A percentile compares a stretch with the other conserved stretches of the same genome.
phyloP scores from a whole-genome alignment of 2,113 vertebrate species.

The Ardeotis arabs region DNA sequence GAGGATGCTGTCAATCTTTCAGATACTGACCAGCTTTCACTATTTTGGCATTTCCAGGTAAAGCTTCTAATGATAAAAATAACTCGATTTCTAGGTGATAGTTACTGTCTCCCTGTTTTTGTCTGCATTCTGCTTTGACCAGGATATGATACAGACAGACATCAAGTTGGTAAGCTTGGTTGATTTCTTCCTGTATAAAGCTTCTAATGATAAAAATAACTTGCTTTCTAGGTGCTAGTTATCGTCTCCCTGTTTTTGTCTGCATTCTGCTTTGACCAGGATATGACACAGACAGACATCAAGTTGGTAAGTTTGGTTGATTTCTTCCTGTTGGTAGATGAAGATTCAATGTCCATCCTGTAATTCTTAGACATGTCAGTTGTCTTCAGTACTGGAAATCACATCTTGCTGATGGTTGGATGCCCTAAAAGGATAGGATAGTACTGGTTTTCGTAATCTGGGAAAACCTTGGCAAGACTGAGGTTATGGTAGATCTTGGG shows the following conservation, averaged over 20 bases:
- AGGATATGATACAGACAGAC: not conserved
- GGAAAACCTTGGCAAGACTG: not conserved
- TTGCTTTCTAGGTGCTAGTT: not conserved
- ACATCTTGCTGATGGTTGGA: not conserved
- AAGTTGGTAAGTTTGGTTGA: not conserved
- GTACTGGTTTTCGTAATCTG: not conserved
- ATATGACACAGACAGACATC: not conserved
- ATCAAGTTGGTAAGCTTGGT: not conserved
- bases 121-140: not conserved
- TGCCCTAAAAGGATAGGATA: not conserved
- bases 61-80: not conserved
- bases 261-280: not conserved
- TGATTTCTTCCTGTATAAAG: not conserved
- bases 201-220: not conserved
- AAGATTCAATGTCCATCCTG: not conserved
- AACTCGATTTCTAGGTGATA: not conserved
- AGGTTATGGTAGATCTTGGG: not conserved
- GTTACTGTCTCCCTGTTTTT: accelerated
- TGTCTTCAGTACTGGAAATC: not conserved
- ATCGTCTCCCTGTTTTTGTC: accelerated
- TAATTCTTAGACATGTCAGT: not conserved
- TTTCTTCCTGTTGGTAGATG: not conserved
- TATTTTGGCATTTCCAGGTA: not conserved
- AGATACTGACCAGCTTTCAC: not conserved
- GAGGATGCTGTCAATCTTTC: not conserved